Evolutionary conservation across 2,113 vertebrate species (phyloP), one percentile per base, ranked within the genome.

Genomic region (Mormyrus iriodes): DNA sequence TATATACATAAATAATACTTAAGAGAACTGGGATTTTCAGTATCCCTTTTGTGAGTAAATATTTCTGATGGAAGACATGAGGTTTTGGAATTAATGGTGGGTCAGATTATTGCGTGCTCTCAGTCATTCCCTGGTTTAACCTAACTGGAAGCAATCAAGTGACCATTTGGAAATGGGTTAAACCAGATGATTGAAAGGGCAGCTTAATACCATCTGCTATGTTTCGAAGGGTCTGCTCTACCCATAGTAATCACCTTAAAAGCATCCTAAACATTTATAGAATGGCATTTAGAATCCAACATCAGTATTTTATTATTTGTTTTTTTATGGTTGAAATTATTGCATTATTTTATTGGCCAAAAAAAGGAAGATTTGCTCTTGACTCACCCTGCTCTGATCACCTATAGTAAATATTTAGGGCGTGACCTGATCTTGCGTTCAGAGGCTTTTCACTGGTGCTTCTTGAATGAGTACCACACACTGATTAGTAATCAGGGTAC

Each of bases 331-430:
- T 42, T 79, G 4, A 79, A 42, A 79, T 79, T 79, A 79, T 39
- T 79, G 19, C 17, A 79, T 79, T 79, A 79, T 42, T 79, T 79
- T 79, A 79, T 42, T 79, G n/a, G n/a, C 61, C 61, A 82, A 82
- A 42, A 82, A 82, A 82, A 17, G 10, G 19, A 82, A 44, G 44
- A 39, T 82, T 42, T 82, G 76, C 19, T 12, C 48, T 84, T 48
- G 42, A 44, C 31, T 44, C 12, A 0, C 39, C 8, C 21, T 0
- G 39, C 44, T 84, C 42, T 24, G 82, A 84, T 84, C 44, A 84
- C 44, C 44, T 84, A 24, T 8, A 84, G 44, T 84, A 48, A 44
- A 48, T 84, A 84, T 84, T 84, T 84, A 84, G 44, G 42, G 44
- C 39, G 48, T 84, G 39, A 84, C 39, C 42, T 84, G 82, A 46